These are phyloP conservation scores for Cyaniris semiargus DNA, from an alignment of 2,888 invertebrate genomes.

Conservation along the genomic window DNA sequence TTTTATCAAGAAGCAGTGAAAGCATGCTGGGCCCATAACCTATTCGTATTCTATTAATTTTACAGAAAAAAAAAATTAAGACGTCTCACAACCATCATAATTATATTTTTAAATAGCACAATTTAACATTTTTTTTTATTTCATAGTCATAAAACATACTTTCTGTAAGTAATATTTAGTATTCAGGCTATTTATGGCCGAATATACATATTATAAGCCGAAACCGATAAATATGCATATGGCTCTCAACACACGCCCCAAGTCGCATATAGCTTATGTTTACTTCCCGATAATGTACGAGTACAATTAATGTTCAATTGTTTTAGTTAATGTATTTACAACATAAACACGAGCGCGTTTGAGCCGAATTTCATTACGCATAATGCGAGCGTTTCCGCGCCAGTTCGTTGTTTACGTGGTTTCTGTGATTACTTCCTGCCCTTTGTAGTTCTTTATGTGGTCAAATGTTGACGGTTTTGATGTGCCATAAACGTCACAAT, in stretches of 20 bases:
- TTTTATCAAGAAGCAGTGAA: too few species aligned
- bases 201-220: too few species aligned
- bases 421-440: slow-evolving; percentile 14
- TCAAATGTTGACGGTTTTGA: neutral
- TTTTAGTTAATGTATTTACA: slow-evolving; percentile 20
- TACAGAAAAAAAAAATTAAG: too few species aligned
- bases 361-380: slow-evolving; percentile 15
- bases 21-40: too few species aligned
- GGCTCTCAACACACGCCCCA: neutral
- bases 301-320: slow-evolving; percentile 10
- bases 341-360: slow-evolving; percentile 3
- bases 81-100: too few species aligned
- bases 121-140: too few species aligned
- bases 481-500: neutral
- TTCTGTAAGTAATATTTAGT: too few species aligned
- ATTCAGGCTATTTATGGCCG: too few species aligned
- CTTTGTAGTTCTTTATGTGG: slow-evolving; percentile 13
- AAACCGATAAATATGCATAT: neutral
- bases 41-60: too few species aligned
- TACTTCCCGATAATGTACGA: neutral
- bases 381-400: neutral
- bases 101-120: too few species aligned
- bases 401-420: neutral
- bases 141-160: too few species aligned
- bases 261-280: neutral